A percentile compares a stretch with the other conserved stretches of the same genome.
These are phyloP conservation scores for Hypolimnas misippus DNA, from an alignment of 2,888 invertebrate genomes.

Conservation along the genomic window DNA sequence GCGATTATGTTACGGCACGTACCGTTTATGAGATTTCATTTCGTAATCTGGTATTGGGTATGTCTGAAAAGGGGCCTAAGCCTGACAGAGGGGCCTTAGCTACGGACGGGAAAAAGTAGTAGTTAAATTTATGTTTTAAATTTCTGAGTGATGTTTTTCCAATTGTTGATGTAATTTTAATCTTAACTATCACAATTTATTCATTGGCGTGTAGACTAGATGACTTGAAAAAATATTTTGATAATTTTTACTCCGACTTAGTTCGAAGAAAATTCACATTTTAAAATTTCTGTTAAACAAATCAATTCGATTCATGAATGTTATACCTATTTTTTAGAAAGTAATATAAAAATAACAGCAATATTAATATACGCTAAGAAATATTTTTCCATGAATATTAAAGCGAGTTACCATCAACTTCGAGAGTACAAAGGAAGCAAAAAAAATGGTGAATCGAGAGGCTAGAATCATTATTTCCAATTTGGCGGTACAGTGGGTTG, in stretches of 20 bases:
- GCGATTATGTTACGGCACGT: conserved; percentile 22
- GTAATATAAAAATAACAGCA: background rate
- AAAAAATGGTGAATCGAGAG: conserved; percentile 45
- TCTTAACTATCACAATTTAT: no score
- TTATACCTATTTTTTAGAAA: background rate
- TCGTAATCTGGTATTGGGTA: conserved; percentile 19
- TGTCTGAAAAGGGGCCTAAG: background rate
- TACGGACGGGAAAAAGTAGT: no score
- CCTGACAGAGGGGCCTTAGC: background rate
- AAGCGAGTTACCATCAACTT: background rate
- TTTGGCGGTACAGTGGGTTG: conserved; percentile 70
- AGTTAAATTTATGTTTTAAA: no score
- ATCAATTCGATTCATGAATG: background rate
- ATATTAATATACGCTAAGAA: background rate
- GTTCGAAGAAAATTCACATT: no score
- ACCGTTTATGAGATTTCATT: conserved; percentile 29
- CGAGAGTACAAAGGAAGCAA: conserved; percentile 8
- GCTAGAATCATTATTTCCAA: conserved; percentile 77
- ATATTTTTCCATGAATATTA: conserved; percentile 13
- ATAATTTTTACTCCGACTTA: no score
- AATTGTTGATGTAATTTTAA: no score
- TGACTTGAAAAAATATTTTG: no score
- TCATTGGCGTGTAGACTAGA: no score
- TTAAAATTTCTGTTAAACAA: no score
- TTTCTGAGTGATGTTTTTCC: no score